These are phyloP conservation scores for Stenoptilia bipunctidactyla DNA, from an alignment of 2,888 invertebrate genomes.

Conservation along the genomic window DNA sequence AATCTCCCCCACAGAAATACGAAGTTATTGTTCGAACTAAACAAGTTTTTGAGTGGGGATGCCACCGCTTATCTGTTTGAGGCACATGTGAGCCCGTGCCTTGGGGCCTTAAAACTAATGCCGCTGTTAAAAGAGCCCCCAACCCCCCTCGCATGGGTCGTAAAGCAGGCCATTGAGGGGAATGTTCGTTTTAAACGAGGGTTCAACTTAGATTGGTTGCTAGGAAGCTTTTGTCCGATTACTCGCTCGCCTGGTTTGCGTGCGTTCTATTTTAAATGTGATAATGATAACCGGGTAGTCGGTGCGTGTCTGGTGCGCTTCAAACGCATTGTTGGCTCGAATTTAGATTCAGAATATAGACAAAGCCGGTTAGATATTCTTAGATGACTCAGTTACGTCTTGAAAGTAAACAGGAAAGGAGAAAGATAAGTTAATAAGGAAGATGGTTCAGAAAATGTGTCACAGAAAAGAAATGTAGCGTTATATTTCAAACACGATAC, in stretches of 20 bases:
- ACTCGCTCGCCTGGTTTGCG: slow-evolving; percentile 61
- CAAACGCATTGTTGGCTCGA: slow-evolving; percentile 2
- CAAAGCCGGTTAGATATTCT: too few species aligned
- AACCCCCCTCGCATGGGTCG: slow-evolving; percentile 31
- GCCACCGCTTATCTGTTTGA: slow-evolving; percentile 58
- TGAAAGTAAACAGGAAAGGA: too few species aligned
- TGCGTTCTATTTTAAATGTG: slow-evolving; percentile 68
- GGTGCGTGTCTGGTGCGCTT: slow-evolving; percentile 21
- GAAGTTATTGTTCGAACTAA: slow-evolving; percentile 56
- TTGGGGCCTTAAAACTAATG: slow-evolving; percentile 53
- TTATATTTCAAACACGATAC: neutral
- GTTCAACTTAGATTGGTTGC: slow-evolving; percentile 37
- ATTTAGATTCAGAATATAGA: neutral
- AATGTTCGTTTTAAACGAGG: slow-evolving; percentile 44
- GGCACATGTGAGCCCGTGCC: slow-evolving; percentile 62
- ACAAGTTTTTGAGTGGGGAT: slow-evolving; percentile 65
- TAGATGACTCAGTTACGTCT: too few species aligned
- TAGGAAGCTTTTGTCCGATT: slow-evolving; percentile 66
- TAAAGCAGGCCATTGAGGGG: slow-evolving; percentile 49
- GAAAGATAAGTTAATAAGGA: too few species aligned
- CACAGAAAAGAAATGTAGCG: too few species aligned
- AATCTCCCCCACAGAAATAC: slow-evolving; percentile 53
- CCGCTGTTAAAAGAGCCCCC: slow-evolving; percentile 42
- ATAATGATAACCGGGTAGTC: slow-evolving; percentile 55
- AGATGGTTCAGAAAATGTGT: too few species aligned